phyloP scores from a whole-genome alignment of 2,797 vertebrate species.

The Leptodactylus fallax region DNA sequence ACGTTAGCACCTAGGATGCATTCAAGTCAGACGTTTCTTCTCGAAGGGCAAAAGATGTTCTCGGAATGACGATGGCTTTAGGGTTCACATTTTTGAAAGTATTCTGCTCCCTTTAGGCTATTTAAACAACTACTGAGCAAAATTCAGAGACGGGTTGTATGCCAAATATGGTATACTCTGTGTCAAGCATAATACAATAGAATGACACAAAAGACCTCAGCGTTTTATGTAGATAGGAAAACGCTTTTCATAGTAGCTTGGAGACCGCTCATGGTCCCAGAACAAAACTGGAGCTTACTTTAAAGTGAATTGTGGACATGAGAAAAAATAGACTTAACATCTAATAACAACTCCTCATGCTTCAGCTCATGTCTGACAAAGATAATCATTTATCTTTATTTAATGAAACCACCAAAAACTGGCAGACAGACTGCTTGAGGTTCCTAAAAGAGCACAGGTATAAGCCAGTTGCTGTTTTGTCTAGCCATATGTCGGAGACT shows the following conservation, averaged over 20 bases:
- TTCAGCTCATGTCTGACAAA: background rate
- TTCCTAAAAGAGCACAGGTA: background rate
- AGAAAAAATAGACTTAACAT: background rate
- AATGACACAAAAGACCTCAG: constrained; percentile 21
- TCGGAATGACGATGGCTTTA: constrained; percentile 52
- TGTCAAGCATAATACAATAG: constrained; percentile 32
- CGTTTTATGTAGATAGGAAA: constrained; percentile 6
- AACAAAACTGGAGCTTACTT: constrained; percentile 28
- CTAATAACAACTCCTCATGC: background rate
- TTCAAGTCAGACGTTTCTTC: constrained; percentile 42
- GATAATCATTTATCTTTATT: background rate
- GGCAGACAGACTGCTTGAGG: background rate
- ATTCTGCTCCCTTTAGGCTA: constrained; percentile 48
- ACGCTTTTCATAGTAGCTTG: constrained; percentile 13
- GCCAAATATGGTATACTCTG: constrained; percentile 15
- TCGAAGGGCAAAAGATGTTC: constrained; percentile 52
- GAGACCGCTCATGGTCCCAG: constrained; percentile 3
- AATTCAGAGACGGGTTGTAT: constrained; percentile 36
- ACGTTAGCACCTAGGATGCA: constrained; percentile 48
- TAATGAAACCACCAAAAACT: background rate
- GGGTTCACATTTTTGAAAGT: constrained; percentile 54
- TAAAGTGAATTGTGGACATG: background rate
- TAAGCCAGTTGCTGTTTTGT: background rate
- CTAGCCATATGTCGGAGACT: background rate
- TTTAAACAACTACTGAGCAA: constrained; percentile 44